Base-by-base conservation (phyloP, 2,113 vertebrate species). In the Dipodomys spectabilis region DNA sequence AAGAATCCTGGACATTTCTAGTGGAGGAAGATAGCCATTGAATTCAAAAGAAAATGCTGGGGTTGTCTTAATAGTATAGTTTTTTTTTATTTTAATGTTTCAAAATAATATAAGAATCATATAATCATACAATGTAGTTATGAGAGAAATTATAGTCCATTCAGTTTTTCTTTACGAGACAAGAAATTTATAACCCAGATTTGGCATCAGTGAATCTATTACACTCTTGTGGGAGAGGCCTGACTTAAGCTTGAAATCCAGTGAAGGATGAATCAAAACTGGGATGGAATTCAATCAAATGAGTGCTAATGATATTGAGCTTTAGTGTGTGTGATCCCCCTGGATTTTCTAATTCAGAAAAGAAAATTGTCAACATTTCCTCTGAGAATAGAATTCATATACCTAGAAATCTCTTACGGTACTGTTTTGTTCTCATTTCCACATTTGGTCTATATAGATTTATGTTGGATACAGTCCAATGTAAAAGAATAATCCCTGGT, bases 381-480 rank as follows among this genome's bases (percentile, higher is more conserved):
- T 81, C 62, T 78, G 65, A 86, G 44, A 83, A 89, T 72, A 90
- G 93, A 95, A 89, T 77, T 32, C 83, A 77, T 72, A 81, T 39
- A 4, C 64, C 12, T n/a, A 81, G 73, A 67, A 86, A 75, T 82
- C 22, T 89, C 49, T 88, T 80, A 22, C 88, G 74, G 64, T 32
- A 8, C 25, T 77, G 28, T 49, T 53, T 60, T 92, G 30, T 60
- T 92, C 60, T 91, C 57, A 72, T 67, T 91, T 78, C 7, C 27
- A 60, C 49, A 45, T 65, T 85, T 53, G 53, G 62, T 45, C 10
- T 69, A 6, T 79, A 35, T 22, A 64, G 35, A 78, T 84, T 84
- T 87, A 68, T 15, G 23, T 7, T 90, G 53, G 25, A 60, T 88
- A 22, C 12, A 68, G 19, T 53, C 23, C 44, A 78, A 1, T 23